phyloP scores from a whole-genome alignment of 1,140 invertebrate species.

The Dreissena polymorpha region DNA sequence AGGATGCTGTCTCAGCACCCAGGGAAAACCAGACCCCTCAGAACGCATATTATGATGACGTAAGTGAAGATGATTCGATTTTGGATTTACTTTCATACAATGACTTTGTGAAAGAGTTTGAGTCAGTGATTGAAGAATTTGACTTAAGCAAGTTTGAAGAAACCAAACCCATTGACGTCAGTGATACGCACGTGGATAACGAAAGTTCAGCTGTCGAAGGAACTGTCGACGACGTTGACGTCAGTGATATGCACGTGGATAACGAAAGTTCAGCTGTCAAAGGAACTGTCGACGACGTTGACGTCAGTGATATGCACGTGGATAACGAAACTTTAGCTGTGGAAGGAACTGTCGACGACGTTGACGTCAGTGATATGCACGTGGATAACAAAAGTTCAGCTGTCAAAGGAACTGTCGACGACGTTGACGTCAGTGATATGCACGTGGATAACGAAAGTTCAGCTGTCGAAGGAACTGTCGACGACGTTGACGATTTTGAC shows the following conservation, averaged over 20 bases:
- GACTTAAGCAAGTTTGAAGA: conserved; percentile 5
- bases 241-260: background rate
- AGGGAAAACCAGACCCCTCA: background rate
- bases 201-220: background rate
- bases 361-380: background rate
- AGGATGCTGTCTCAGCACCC: background rate
- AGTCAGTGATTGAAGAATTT: background rate
- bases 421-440: background rate
- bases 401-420: background rate
- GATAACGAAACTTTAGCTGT: background rate
- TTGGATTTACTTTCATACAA: background rate
- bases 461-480: background rate
- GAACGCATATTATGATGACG: background rate
- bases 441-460: background rate
- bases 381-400: background rate
- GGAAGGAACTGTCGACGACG: background rate
- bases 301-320: background rate
- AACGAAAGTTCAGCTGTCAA: background rate
- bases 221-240: background rate
- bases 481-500: background rate
- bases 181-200: too few relatives aligned
- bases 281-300: background rate
- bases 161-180: background rate
- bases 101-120: background rate
- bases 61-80: too few relatives aligned